A percentile compares a stretch with the other conserved stretches of the same genome.
phyloP scores from a whole-genome alignment of 2,797 vertebrate species.

The Thaleichthys pacificus region DNA sequence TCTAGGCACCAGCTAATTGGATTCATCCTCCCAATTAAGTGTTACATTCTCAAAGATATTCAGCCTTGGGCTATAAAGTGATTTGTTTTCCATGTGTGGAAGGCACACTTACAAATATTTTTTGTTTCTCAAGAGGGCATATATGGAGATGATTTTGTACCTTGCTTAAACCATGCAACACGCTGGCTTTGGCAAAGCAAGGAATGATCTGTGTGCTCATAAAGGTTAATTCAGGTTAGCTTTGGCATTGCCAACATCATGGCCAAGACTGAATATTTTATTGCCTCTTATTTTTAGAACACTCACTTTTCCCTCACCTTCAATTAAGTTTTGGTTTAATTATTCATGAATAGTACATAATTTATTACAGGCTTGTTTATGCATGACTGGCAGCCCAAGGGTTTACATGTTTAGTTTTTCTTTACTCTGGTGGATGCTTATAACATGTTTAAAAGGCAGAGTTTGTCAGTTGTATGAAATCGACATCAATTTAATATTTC shows the following conservation, averaged over 20 bases:
- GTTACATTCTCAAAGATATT: conserved; percentile 27
- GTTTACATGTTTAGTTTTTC: conserved; percentile 57
- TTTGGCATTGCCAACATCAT: not conserved
- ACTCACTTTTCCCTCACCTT: conserved; percentile 47
- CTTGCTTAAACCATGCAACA: not conserved
- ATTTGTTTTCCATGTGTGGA: conserved; percentile 22
- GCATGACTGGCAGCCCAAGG: conserved; percentile 58
- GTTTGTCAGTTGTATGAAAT: conserved; percentile 37
- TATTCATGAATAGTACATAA: conserved; percentile 65
- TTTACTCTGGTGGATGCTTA: conserved; percentile 48
- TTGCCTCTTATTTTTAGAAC: conserved; percentile 39
- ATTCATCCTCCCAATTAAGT: conserved; percentile 46
- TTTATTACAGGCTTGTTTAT: conserved; percentile 67
- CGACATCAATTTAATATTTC: conserved; percentile 30
- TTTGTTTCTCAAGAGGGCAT: not conserved
- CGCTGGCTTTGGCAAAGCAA: not conserved
- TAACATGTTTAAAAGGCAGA: conserved; percentile 42
- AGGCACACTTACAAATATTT: not conserved
- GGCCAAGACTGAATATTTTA: conserved; percentile 37
- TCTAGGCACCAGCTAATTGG: conserved; percentile 26
- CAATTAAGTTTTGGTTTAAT: conserved; percentile 61
- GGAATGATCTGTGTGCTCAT: conserved; percentile 15
- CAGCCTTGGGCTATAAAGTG: conserved; percentile 34
- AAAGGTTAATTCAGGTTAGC: conserved; percentile 35
- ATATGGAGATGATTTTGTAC: conserved; percentile 14